Evolutionary conservation across 2,888 invertebrate species (phyloP).

Genomic region (Chirona hameri): DNA sequence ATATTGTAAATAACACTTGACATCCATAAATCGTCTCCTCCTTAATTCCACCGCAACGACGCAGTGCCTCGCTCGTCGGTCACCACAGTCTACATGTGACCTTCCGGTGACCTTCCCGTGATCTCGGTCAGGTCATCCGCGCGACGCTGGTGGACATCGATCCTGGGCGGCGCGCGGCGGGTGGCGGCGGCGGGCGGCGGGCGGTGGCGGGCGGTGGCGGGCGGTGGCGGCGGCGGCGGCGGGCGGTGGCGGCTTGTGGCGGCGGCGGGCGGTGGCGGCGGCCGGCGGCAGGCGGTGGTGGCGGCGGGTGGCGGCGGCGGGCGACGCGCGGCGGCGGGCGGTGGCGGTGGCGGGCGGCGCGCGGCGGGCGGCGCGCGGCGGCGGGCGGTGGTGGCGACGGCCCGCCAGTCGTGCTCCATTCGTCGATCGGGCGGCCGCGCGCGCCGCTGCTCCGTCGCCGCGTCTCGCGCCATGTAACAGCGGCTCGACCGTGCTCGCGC

Average conservation of each 20-base stretch:
- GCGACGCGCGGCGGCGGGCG: not conserved
- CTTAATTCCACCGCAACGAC: too few species aligned
- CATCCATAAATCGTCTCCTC: too few species aligned
- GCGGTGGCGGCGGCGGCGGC: not conserved
- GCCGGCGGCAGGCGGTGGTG: not conserved
- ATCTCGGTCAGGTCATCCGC: constrained; percentile 3
- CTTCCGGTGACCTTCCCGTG: not conserved
- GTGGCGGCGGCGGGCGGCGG: not conserved
- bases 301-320: not conserved
- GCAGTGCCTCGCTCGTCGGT: too few species aligned
- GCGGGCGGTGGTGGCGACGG: not conserved
- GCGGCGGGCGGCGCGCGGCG: not conserved
- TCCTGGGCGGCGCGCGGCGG: not conserved
- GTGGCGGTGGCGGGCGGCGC: not conserved
- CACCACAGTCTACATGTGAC: too few species aligned
- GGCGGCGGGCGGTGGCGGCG: not conserved
- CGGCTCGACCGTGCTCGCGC: too few species aligned
- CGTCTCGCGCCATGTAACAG: not conserved
- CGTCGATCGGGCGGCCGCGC: not conserved
- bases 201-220: not conserved
- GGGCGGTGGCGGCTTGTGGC: not conserved
- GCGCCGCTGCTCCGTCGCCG: not conserved
- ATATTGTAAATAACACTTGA: too few species aligned
- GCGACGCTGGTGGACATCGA: too few species aligned
- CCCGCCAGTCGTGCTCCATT: not conserved